Percentiles rank a stretch among this genome's conserved stretches.
These are phyloP conservation scores for Cladopsammia gracilis DNA, from an alignment of 64 coral and sea anemone species.

Conservation along the genomic window DNA sequence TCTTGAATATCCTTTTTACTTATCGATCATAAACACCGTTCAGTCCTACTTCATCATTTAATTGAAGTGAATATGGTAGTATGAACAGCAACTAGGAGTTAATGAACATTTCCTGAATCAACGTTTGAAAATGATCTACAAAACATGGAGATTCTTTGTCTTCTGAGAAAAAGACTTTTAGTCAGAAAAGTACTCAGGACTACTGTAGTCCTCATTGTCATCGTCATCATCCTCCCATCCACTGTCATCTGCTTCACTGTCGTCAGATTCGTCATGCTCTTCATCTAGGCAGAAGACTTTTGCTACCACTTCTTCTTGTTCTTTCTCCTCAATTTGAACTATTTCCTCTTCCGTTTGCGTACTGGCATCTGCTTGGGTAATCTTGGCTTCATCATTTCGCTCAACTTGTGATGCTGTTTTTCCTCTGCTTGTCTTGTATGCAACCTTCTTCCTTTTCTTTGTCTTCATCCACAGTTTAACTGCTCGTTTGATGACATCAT, in stretches of 20 bases:
- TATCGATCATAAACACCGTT: too few species aligned
- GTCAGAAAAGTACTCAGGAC: slow-evolving; percentile 41
- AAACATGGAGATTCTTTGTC: too few species aligned
- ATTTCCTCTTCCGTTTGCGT: not conserved
- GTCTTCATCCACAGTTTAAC: slow-evolving; percentile 49
- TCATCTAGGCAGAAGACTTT: slow-evolving; percentile 45
- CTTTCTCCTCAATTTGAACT: slow-evolving; percentile 19
- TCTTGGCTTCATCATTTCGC: slow-evolving; percentile 2
- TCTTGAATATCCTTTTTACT: too few species aligned
- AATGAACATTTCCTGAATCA: too few species aligned
- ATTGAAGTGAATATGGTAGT: too few species aligned
- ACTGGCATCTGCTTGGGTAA: slow-evolving; percentile 41
- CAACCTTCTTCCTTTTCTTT: slow-evolving; percentile 53
- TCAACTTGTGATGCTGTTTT: slow-evolving; percentile 20
- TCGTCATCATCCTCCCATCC: slow-evolving; percentile 17
- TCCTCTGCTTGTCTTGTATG: slow-evolving; percentile 12
- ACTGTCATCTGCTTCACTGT: slow-evolving; percentile 11
- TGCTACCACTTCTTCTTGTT: slow-evolving; percentile 34
- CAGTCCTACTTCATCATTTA: too few species aligned
- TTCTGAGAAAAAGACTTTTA: not conserved
- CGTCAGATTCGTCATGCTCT: slow-evolving; percentile 28
- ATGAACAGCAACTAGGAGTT: too few species aligned
- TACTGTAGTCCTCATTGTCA: not conserved
- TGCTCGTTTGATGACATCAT: slow-evolving; percentile 36
- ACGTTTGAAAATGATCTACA: too few species aligned